These are phyloP conservation scores for Bagarius yarrelli DNA, from an alignment of 2,113 vertebrate species.

Conservation along the genomic window DNA sequence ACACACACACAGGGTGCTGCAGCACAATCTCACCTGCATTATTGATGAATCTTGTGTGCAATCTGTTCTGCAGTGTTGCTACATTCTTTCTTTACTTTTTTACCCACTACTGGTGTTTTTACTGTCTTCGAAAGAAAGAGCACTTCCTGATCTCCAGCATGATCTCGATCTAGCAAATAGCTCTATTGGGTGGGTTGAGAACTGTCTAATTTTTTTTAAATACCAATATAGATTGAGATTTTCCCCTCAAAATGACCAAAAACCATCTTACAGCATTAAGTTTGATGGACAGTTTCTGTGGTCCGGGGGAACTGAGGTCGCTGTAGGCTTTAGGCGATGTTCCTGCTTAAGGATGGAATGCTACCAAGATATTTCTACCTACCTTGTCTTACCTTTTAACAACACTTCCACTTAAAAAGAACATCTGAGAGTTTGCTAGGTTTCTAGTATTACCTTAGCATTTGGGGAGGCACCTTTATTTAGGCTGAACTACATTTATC, in stretches of 20 bases:
- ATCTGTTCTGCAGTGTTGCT: conserved; percentile 5
- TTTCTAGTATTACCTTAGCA: background rate
- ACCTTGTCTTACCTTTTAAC: no score
- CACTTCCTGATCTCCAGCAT: background rate
- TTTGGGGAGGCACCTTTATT: no score
- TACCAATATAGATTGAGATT: no score
- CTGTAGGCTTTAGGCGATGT: background rate
- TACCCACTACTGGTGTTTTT: background rate
- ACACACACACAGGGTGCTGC: background rate
- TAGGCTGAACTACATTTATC: no score
- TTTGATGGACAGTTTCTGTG: background rate
- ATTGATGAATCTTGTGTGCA: conserved; percentile 1
- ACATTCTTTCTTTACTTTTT: background rate
- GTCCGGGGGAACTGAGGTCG: background rate
- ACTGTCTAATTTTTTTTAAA: no score
- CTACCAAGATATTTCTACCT: background rate
- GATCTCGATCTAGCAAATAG: background rate
- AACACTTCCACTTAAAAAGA: background rate
- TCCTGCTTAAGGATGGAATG: background rate
- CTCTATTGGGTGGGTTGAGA: background rate
- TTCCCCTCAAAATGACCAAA: background rate
- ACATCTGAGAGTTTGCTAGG: background rate
- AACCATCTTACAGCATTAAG: background rate
- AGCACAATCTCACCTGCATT: background rate
- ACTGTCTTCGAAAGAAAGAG: background rate